Base-by-base conservation (phyloP, 2,888 invertebrate species). In the Lymantria dispar region DNA sequence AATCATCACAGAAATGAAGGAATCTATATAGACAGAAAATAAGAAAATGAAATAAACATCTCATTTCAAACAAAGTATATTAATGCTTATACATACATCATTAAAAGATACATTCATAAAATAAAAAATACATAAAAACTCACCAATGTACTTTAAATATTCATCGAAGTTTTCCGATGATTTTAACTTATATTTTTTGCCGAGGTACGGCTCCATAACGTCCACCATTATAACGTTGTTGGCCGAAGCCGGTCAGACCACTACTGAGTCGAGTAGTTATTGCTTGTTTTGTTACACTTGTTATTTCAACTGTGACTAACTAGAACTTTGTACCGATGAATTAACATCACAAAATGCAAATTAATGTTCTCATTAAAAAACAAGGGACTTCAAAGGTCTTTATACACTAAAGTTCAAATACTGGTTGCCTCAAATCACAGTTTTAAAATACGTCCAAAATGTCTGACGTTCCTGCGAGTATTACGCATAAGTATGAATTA, bases 81-180 rank as follows among this genome's bases (percentile, higher is more conserved):
- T n/a, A n/a, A n/a, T n/a, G n/a, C n/a, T n/a, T n/a, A n/a, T n/a
- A n/a, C n/a, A n/a, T 33, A 33, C 10, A 10, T 33, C 8, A n/a
- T 33, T 33, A 33, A 33, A 33, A 33, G 8, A 33, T 3, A 10
- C 8, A 7, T 30, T 33, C 1, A 33, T 8, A 33, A 10, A 10
- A 10, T 33, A 33, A 10, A 33, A n/a, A 10, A 33, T 33, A 7
- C 8, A 33, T 10, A 33, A 44, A 38, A 38, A 71, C 83, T 80
- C 31, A 84, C 84, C 80, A 31, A 84, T 76, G 65, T 70, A 80
- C 50, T 84, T 84, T 15, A 86, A 58, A 56, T 84, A 86, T 2
- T 82, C 82, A 2, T 85, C 85, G 52, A 85, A 86, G 47, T 84
- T 76, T 1, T 84, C 80, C 29, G 86, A 85, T 0, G 75, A 63